Evolutionary conservation across 2,113 vertebrate species (phyloP).

Genomic region (Acinonyx jubatus): DNA sequence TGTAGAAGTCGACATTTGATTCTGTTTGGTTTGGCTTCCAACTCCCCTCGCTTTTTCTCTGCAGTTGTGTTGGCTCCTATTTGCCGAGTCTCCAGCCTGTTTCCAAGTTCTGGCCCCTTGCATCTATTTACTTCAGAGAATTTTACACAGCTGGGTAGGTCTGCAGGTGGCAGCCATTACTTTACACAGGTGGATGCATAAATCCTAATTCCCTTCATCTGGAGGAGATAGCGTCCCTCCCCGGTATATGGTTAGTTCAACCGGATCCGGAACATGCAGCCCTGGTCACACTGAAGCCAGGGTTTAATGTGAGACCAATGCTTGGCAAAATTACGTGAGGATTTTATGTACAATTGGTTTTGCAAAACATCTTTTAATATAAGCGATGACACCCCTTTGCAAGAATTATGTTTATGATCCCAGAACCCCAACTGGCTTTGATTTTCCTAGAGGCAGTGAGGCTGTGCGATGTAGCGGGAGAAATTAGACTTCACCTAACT

Average conservation of each 20-base stretch:
- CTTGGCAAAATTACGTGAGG: not conserved
- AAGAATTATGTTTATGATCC: not conserved
- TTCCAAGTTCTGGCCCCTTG: not conserved
- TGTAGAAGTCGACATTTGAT: not conserved
- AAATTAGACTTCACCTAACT: not conserved
- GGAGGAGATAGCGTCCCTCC: not conserved
- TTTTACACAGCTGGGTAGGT: conserved; percentile 60
- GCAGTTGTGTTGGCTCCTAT: conserved; percentile 26
- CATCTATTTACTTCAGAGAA: not conserved
- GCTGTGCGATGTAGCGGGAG: not conserved
- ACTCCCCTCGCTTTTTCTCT: not conserved
- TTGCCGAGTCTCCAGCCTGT: not conserved
- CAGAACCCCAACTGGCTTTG: not conserved
- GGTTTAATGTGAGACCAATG: not conserved
- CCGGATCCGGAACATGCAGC: not conserved
- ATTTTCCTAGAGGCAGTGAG: not conserved
- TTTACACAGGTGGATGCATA: conserved; percentile 57
- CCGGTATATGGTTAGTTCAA: not conserved
- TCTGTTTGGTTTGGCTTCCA: not conserved
- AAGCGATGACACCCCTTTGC: not conserved
- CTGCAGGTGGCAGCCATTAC: conserved; percentile 58
- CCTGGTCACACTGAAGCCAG: not conserved
- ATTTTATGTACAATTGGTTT: not conserved
- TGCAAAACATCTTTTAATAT: not conserved
- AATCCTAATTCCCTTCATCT: conserved; percentile 58